Conservation (phyloP, 2,888 invertebrate genomes). For the Dendrolimus pini region DNA sequence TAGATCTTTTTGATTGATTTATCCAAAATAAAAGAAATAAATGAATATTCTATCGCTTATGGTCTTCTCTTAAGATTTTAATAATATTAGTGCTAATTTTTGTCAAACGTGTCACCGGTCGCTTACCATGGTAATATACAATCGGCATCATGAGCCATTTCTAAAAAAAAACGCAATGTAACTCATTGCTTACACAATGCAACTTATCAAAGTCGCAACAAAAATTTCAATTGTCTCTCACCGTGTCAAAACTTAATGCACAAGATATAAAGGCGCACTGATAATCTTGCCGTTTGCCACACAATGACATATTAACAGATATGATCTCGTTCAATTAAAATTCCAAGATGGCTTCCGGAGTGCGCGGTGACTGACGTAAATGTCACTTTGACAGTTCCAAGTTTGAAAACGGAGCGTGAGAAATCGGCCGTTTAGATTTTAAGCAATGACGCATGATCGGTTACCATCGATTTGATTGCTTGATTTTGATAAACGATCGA, state of each 20-base stretch:
- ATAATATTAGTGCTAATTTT: too few species aligned
- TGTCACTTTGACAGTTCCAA: slow-evolving; percentile 53
- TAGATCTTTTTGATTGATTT: too few species aligned
- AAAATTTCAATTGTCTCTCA: slow-evolving; percentile 6
- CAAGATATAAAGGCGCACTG: slow-evolving; percentile 31
- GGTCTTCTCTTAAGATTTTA: too few species aligned
- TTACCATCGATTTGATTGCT: not conserved
- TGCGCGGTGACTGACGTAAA: slow-evolving; percentile 39
- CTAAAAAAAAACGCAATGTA: not conserved
- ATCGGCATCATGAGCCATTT: too few species aligned
- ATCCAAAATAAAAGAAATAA: too few species aligned
- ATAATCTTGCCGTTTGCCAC: slow-evolving; percentile 30
- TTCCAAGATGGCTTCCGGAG: slow-evolving; percentile 50
- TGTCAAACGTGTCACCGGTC: too few species aligned
- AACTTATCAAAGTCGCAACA: slow-evolving; percentile 4
- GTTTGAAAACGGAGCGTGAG: slow-evolving; percentile 18
- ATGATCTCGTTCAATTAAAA: slow-evolving; percentile 68
- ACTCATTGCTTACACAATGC: not conserved
- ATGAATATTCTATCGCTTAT: too few species aligned
- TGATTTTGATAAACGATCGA: not conserved
- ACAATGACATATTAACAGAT: slow-evolving; percentile 70
- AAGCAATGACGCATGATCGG: not conserved
- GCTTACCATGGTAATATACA: too few species aligned
- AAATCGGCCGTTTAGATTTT: slow-evolving; percentile 1
- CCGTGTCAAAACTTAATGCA: not conserved